A percentile compares a stretch with the other conserved stretches of the same genome.
These are phyloP conservation scores for Drosophila nigrodunni DNA, from an alignment of 1,140 invertebrate species.

Conservation along the genomic window DNA sequence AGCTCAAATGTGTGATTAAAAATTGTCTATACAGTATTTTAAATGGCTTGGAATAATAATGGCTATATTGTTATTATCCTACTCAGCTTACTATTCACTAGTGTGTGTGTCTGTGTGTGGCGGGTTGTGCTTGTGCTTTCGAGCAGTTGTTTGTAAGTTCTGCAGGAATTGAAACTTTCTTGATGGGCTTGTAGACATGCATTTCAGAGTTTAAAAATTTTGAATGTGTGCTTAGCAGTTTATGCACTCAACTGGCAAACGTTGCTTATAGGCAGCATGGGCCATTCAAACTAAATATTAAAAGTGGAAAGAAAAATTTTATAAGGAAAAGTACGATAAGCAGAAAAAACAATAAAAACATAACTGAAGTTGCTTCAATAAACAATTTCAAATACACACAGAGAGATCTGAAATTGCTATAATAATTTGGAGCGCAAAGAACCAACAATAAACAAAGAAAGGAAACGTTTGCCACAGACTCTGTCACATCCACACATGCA, in stretches of 20 bases:
- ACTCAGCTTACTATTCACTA: neutral
- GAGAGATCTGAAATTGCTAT: slow-evolving; percentile 33
- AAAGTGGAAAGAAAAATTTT: neutral
- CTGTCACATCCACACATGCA: slow-evolving; percentile 13
- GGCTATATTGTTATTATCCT: neutral
- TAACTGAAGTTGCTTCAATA: slow-evolving; percentile 33
- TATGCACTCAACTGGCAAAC: slow-evolving; percentile 23
- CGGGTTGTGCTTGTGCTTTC: neutral
- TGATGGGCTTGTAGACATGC: neutral
- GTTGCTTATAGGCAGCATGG: slow-evolving; percentile 23
- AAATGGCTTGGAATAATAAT: too few relatives aligned
- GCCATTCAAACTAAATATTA: slow-evolving; percentile 8
- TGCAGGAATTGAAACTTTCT: slow-evolving; percentile 22
- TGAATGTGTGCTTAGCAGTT: slow-evolving; percentile 16
- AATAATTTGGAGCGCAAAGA: slow-evolving; percentile 32
- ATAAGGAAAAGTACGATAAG: neutral
- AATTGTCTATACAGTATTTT: too few relatives aligned
- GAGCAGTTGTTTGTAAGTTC: slow-evolving; percentile 4
- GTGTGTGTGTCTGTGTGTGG: neutral
- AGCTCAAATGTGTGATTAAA: neutral
- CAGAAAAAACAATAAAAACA: slow-evolving; percentile 42
- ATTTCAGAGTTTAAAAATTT: slow-evolving; percentile 17
- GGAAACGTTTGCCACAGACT: slow-evolving; percentile 4
- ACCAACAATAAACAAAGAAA: slow-evolving; percentile 20
- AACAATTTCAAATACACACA: slow-evolving; percentile 37